Evolutionary conservation across 2,888 invertebrate species (phyloP).

Genomic region (Caenorhabditis macrosperma): DNA sequence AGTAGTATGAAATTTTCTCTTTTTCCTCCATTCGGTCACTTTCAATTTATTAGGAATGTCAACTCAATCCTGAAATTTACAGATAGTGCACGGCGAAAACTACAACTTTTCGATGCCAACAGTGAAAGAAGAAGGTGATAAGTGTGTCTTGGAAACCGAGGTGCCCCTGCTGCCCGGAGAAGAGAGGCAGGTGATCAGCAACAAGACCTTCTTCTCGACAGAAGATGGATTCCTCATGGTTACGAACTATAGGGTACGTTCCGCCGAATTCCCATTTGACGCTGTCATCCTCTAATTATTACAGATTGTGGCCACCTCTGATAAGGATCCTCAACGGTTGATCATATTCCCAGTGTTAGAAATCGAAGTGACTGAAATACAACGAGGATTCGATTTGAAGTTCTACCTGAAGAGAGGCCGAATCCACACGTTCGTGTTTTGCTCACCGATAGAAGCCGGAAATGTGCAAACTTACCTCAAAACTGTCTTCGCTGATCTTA

Average conservation of each 20-base stretch:
- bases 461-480: neutral
- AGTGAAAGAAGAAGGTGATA: slow-evolving; percentile 23
- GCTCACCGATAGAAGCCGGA: neutral
- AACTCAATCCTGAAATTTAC: neutral
- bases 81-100: slow-evolving; percentile 20
- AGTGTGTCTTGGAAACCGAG: neutral
- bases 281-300: slow-evolving; percentile 6
- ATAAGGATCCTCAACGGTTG: slow-evolving; percentile 15
- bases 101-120: slow-evolving; percentile 6
- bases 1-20: neutral
- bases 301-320: slow-evolving; percentile 6
- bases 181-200: neutral
- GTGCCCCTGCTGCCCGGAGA: slow-evolving; percentile 35
- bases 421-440: slow-evolving; percentile 16
- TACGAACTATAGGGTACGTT: slow-evolving; percentile 64
- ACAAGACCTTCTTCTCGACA: neutral
- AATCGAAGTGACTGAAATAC: slow-evolving; percentile 22
- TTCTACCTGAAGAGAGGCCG: slow-evolving; percentile 58
- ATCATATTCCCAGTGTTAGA: slow-evolving; percentile 53
- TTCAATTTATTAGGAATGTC: neutral
- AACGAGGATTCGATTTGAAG: neutral
- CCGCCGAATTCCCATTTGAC: neutral
- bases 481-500: neutral
- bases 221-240: slow-evolving; percentile 46
- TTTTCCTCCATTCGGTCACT: no score